Evolutionary conservation across 2,113 vertebrate species (phyloP).

Genomic region (Dolichallabes microphthalmus): DNA sequence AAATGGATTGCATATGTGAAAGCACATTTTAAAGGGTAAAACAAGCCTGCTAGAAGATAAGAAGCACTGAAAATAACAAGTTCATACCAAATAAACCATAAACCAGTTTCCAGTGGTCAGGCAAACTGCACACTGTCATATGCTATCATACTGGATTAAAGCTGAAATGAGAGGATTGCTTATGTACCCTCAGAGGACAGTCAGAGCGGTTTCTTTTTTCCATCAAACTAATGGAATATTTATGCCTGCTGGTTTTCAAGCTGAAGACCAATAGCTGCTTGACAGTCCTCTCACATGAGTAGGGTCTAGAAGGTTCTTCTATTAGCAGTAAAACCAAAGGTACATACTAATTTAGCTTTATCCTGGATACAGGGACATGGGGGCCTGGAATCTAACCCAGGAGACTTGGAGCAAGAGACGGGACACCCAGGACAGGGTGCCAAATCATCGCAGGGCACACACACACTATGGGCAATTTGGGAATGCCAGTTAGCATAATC

Average conservation of each 20-base stretch:
- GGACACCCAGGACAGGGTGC: too few relatives aligned
- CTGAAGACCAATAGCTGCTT: not conserved
- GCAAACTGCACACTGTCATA: not conserved
- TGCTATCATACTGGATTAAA: not conserved
- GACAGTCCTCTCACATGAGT: not conserved
- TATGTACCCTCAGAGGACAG: not conserved
- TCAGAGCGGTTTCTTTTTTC: not conserved
- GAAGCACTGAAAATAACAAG: not conserved
- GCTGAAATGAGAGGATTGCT: not conserved
- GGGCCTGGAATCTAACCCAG: too few relatives aligned
- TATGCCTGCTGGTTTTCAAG: not conserved
- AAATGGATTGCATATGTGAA: not conserved
- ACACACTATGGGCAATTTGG: too few relatives aligned
- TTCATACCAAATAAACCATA: not conserved
- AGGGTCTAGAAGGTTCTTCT: not conserved
- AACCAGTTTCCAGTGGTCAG: not conserved
- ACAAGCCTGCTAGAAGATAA: not conserved
- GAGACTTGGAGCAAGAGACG: too few relatives aligned
- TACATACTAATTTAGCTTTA: not conserved
- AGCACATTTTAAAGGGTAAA: not conserved
- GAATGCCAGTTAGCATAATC: too few relatives aligned
- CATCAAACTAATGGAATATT: not conserved
- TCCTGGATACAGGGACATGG: too few relatives aligned
- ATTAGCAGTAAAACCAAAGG: not conserved
- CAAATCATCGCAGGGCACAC: too few relatives aligned